These are phyloP conservation scores for Gallinago media DNA, from an alignment of 2,113 vertebrate genomes.

Conservation along the genomic window DNA sequence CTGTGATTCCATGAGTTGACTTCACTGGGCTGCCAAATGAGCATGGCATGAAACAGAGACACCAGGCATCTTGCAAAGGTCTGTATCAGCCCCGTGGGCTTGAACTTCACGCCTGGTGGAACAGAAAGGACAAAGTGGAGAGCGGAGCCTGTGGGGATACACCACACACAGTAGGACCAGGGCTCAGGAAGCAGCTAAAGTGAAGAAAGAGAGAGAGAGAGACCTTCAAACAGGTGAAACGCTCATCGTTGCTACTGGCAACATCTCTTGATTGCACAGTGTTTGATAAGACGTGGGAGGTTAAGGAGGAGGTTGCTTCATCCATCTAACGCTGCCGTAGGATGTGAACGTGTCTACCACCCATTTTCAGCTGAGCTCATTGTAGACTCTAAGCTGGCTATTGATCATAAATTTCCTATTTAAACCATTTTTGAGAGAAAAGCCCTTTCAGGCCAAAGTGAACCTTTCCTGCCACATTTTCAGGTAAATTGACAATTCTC, in stretches of 20 bases:
- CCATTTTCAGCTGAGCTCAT: neutral
- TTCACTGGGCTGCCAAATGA: neutral
- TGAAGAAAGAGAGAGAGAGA: neutral
- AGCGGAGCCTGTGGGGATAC: neutral
- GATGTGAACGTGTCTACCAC: neutral
- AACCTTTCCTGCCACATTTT: neutral
- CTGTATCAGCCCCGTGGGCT: fast-evolving
- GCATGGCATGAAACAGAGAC: neutral
- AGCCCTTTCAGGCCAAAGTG: neutral
- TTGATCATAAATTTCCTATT: neutral
- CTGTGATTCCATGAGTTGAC: neutral
- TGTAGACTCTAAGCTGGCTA: neutral
- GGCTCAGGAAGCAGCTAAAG: neutral
- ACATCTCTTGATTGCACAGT: neutral
- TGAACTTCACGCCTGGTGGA: fast-evolving
- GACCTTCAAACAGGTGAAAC: neutral
- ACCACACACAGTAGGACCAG: neutral
- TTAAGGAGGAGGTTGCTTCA: constrained; percentile 23
- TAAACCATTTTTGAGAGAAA: neutral
- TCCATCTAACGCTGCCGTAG: neutral
- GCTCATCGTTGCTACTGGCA: constrained; percentile 20
- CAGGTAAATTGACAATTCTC: neutral
- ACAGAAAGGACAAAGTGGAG: neutral
- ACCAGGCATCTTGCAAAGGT: neutral
- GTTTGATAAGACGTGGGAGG: neutral